These are phyloP conservation scores for Hylia prasina DNA, from an alignment of 2,113 vertebrate species.

Conservation along the genomic window DNA sequence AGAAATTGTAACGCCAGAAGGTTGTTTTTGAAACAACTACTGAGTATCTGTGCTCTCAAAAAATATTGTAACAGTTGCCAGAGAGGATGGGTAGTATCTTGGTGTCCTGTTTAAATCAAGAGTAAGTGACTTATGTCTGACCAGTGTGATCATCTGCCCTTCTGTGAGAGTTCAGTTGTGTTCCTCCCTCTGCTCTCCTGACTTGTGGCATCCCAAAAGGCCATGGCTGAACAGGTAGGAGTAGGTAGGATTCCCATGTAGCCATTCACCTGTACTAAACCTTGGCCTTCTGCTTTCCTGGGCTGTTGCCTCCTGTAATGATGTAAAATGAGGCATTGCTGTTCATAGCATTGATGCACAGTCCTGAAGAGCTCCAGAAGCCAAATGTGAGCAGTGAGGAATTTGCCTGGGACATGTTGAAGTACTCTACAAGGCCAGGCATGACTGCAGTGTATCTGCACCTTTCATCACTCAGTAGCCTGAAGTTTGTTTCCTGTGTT, in stretches of 20 bases:
- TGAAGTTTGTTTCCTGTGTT: constrained; percentile 8
- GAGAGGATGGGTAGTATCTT: not conserved
- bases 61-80: not conserved
- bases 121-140: not conserved
- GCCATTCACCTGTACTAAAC: not conserved
- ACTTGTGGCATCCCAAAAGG: not conserved
- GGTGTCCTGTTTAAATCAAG: not conserved
- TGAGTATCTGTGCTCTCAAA: not conserved
- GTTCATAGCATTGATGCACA: not conserved
- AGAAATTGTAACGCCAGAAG: not conserved
- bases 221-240: not conserved
- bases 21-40: not conserved
- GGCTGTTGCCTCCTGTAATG: not conserved
- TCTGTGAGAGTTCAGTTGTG: not conserved
- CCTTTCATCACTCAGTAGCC: not conserved
- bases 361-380: not conserved
- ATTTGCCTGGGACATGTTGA: not conserved
- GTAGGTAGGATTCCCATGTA: not conserved
- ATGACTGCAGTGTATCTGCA: not conserved
- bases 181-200: not conserved
- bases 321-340: not conserved
- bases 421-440: constrained; percentile 25
- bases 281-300: not conserved
- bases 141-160: not conserved
- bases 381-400: not conserved